phyloP scores from a whole-genome alignment of 2,888 invertebrate genomes.

The Mesorhabditis spiculigera region DNA sequence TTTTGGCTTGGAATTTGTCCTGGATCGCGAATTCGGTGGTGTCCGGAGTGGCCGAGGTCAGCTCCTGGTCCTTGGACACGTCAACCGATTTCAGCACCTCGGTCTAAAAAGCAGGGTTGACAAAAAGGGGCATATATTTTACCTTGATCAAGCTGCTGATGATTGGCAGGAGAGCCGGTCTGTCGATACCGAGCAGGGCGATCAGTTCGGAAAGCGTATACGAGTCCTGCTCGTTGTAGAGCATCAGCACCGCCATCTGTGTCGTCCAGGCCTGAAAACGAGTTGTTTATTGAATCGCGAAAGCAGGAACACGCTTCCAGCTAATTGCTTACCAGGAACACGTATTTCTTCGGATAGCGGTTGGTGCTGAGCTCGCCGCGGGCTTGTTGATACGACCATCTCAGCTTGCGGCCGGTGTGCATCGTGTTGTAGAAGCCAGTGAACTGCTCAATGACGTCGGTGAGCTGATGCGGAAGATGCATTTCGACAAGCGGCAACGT shows the following conservation, averaged over 20 bases:
- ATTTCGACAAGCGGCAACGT: background rate
- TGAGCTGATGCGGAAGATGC: constrained; percentile 66
- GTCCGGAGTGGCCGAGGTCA: background rate
- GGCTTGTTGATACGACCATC: constrained; percentile 80
- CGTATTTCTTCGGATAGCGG: constrained; percentile 69
- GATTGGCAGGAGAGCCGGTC: constrained; percentile 75
- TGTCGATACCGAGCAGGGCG: constrained; percentile 33
- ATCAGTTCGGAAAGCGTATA: constrained; percentile 65
- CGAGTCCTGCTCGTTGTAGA: constrained; percentile 83
- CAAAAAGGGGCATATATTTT: background rate
- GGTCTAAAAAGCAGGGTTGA: constrained; percentile 14
- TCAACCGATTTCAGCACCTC: constrained; percentile 24
- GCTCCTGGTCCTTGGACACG: constrained; percentile 18
- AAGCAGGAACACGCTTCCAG: too few relatives aligned
- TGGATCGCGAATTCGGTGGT: background rate
- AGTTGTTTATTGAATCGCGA: too few relatives aligned
- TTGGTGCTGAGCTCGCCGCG: constrained; percentile 94
- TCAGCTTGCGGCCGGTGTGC: constrained; percentile 92
- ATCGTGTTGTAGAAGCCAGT: constrained; percentile 88
- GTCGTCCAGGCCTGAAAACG: constrained; percentile 82
- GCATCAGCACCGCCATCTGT: constrained; percentile 95
- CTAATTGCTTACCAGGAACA: constrained; percentile 28
- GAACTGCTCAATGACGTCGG: constrained; percentile 75
- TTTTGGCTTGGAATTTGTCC: background rate
- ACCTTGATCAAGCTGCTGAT: constrained; percentile 72